Evolutionary conservation across 2,113 vertebrate species (phyloP).

Genomic region (Elachura formosa): DNA sequence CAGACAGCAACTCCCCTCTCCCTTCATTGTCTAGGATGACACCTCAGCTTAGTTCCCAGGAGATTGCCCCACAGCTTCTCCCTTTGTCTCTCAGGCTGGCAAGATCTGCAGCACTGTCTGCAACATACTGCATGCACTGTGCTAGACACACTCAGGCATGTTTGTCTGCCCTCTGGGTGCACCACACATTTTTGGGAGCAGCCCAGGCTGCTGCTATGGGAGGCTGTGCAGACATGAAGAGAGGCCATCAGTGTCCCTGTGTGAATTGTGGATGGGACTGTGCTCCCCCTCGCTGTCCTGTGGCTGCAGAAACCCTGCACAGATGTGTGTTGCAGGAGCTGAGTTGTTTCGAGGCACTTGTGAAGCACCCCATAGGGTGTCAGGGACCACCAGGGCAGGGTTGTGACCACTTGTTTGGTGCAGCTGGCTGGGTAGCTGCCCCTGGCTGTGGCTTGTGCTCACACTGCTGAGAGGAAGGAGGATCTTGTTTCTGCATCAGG

Average conservation of each 20-base stretch:
- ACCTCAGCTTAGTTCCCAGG: not conserved
- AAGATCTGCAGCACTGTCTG: not conserved
- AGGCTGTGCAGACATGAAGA: not conserved
- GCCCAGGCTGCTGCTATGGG: not conserved
- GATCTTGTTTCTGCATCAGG: not conserved
- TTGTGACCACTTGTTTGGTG: too few relatives aligned
- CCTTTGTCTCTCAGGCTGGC: not conserved
- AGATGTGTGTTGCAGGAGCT: fast-evolving
- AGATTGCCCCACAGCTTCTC: not conserved
- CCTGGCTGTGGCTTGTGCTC: not conserved
- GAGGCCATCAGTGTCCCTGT: not conserved
- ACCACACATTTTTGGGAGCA: not conserved
- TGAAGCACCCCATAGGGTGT: not conserved
- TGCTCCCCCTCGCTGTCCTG: fast-evolving
- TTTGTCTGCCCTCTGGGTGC: not conserved
- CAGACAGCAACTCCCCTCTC: not conserved
- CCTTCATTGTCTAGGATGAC: not conserved
- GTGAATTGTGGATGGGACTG: fast-evolving
- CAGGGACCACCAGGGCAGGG: not conserved
- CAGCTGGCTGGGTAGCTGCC: not conserved
- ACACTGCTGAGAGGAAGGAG: not conserved
- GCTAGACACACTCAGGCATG: not conserved
- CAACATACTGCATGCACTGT: fast-evolving
- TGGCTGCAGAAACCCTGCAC: fast-evolving
- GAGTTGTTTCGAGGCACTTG: not conserved